A percentile compares a stretch with the other conserved stretches of the same genome.
Conservation (phyloP, 2,797 vertebrate species). For the Lepus townsendii region DNA sequence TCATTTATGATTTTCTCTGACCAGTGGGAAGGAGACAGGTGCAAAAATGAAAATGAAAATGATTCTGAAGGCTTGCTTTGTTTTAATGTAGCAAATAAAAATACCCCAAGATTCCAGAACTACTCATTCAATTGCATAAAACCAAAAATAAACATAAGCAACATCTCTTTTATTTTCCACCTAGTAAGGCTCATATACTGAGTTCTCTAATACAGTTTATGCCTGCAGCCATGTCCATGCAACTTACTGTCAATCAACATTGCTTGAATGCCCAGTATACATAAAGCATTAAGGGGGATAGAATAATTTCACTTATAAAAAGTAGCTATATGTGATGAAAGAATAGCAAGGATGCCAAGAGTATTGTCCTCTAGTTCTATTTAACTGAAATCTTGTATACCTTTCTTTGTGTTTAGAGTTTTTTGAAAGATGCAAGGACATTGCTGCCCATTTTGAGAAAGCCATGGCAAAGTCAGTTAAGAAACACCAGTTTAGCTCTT, state of each 20-base stretch:
- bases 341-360: not conserved
- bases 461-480: constrained; percentile 69
- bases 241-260: not conserved
- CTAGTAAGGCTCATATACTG: not conserved
- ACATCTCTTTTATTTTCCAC: not conserved
- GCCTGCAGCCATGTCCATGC: not conserved
- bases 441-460: constrained; percentile 71
- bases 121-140: not conserved
- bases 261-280: not conserved
- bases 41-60: not conserved
- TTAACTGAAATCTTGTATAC: constrained; percentile 58
- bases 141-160: constrained; percentile 16
- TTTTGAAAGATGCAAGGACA: constrained; percentile 75
- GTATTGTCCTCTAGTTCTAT: not conserved
- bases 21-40: not conserved
- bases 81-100: constrained; percentile 37
- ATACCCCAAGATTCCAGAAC: not conserved
- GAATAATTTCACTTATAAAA: constrained; percentile 5
- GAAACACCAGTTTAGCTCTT: constrained; percentile 54
- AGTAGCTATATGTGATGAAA: not conserved
- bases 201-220: not conserved
- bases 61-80: not conserved
- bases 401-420: constrained; percentile 71
- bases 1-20: not conserved
- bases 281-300: not conserved